Base-by-base conservation (phyloP, 2,113 vertebrate species). In the Muscicapa adusta region DNA sequence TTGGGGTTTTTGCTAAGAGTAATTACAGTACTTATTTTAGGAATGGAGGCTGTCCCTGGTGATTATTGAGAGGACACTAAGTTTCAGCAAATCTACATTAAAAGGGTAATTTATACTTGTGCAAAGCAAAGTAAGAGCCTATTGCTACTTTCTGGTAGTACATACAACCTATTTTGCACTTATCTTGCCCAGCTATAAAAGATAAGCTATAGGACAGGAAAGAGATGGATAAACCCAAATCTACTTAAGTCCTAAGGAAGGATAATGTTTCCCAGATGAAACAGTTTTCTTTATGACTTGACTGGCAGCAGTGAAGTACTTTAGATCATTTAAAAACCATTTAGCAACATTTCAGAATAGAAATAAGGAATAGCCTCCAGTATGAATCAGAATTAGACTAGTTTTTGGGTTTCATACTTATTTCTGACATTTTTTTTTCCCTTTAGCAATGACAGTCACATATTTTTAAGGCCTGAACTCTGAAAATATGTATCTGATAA, bases 261-360 rank as follows among this genome's bases (percentile, higher is more conserved):
- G 25, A 92, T 60, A 76, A 78, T 56, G 43, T 93, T 73, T 94
- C 70, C 50, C 56, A 72, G 66, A 62, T 82, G 20, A 89, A 92
- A 85, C 7, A 5, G 26, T 76, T 62, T 92, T 81, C 77, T n/a
- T 85, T 82, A 74, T 76, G 18, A 71, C 42, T 83, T 91, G 50
- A 83, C 42, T 91, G 71, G 53, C 58, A 82, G 58, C 58, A 62
- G 2, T 38, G 12, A 92, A 75, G 38, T 85, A 53, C 38, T 47
- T 73, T 29, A 71, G 25, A 83, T 82, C 9, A 87, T 62, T 95
- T 86, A n/a, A 62, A 88, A 96, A 83, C 9, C 29, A 54, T 61
- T 76, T 83, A 95, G 54, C 34, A 79, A 83, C 8, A 58, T 63
- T 93, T 91, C 87, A 77, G 74, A 79, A 60, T 3, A 89, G 33